Evolutionary conservation across 2,797 vertebrate species (phyloP), one percentile per base, ranked within the genome.

Genomic region (Brachymystax lenok): DNA sequence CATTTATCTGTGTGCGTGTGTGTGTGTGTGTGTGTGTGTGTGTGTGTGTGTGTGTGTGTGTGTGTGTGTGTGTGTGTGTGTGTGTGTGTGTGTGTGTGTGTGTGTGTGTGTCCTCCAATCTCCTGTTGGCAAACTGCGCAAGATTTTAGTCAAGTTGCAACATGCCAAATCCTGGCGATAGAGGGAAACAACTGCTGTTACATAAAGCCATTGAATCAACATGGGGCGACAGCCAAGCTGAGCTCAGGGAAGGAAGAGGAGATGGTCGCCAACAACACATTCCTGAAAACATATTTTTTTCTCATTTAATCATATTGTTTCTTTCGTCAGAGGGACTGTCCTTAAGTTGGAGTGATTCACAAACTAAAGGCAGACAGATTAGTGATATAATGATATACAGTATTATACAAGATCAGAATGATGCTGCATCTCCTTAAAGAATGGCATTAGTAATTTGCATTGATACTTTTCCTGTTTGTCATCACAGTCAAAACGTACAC

Each of bases 241-340:
- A 54, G 70, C 50, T 51, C 40, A 51, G 70, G 70, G 70, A 54
- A 40, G 46, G 68, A 70, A 52, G 51, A 52, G 51, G 33, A 54
- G n/a, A 71, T 71, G 50, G 14, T 51, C 28, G 69, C 50, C 70
- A 71, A 71, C 50, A 71, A 71, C 70, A 71, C 70, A 71, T 71
- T 71, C 70, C 70, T 27, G 12, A 71, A 71, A 71, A 21, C 50
- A 71, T 71, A 13, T 28, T 52, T 28, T 69, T 14, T 54, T 27
- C 70, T 50, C 13, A 16, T 50, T 27, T 50, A 28, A 27, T 14
- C 21, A 21, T 54, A 71, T 54, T 71, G 14, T 54, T 51, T 71
- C 50, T 4, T 51, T 54, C 50, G 19, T 71, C 16, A 28, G 46
- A 16, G 46, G 40, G 70, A 27, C 70, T 54, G 24, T 70, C 69